Base-by-base conservation (phyloP, 1,140 invertebrate genomes). In the Drosophila sturtevanti region DNA sequence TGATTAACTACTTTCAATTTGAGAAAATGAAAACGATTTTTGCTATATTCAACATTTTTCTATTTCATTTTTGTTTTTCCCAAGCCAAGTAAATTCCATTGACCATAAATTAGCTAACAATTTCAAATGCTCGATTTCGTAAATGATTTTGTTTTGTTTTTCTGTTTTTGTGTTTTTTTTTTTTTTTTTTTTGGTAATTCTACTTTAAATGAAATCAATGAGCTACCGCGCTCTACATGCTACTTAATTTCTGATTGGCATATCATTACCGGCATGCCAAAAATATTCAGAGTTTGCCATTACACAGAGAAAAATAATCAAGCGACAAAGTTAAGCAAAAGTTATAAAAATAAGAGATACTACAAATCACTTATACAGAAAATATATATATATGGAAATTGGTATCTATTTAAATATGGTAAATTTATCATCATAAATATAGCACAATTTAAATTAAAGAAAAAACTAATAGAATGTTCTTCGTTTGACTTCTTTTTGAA, bases 211-310 rank as follows among this genome's bases (percentile, higher is more conserved):
- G 79, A 79, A 86, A 60, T 75, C 84, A 86, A 82, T 86, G 63
- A 87, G 76, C 75, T 72, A 67, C 67, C 51, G n/a, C 65, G 54
- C 64, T 69, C 41, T 63, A 72, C 79, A 81, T 81, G 78, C 78
- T 81, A 73, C 80, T 71, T 81, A 79, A 56, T 76, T 76, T 76
- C 64, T 74, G 81, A 87, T 87, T 86, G 81, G 82, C 81, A 82
- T 89, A 86, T 89, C 84, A 86, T 89, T 86, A 86, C 65, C 68
- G 41, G 61, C 79, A 75, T 65, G 67, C 60, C 61, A 24, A 61
- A 16, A 48, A 59, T 75, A 67, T 56, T 18, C 2, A 11, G 31
- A 21, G 60, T 16, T 37, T 60, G 11, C 24, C 35, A 14, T 1
- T 76, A 31, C 72, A 76, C 72, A 27, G 2, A 14, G 58, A 14